phyloP scores from a whole-genome alignment of 2,888 invertebrate genomes.

The Agonopterix subpropinquella region DNA sequence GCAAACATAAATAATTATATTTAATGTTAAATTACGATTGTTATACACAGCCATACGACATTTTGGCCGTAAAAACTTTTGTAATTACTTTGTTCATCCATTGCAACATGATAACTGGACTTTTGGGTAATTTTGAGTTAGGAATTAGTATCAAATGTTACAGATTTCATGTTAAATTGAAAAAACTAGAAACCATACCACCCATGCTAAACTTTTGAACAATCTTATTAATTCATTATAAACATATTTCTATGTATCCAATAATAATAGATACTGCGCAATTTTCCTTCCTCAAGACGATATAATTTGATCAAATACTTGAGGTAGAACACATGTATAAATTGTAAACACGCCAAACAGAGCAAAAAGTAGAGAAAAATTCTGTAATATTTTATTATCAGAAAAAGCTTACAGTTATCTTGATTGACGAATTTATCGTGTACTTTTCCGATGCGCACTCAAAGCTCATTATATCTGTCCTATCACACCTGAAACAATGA shows the following conservation, averaged over 20 bases:
- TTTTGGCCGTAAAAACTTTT: slow-evolving; percentile 33
- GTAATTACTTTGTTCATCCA: neutral
- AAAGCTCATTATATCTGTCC: slow-evolving; percentile 14
- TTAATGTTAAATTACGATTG: slow-evolving; percentile 20
- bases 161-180: neutral
- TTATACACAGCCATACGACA: slow-evolving; percentile 50
- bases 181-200: neutral
- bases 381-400: slow-evolving; percentile 14
- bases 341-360: slow-evolving; percentile 6
- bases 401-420: slow-evolving; percentile 15
- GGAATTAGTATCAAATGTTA: neutral
- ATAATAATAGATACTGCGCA: neutral
- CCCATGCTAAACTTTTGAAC: neutral
- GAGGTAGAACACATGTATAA: slow-evolving; percentile 11
- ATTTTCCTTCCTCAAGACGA: slow-evolving; percentile 5
- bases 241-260: no score
- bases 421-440: slow-evolving; percentile 14
- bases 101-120: neutral
- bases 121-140: neutral
- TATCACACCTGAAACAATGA: slow-evolving; percentile 24
- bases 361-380: slow-evolving; percentile 13
- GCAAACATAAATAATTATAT: slow-evolving; percentile 27
- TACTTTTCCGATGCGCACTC: slow-evolving; percentile 21
- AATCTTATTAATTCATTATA: neutral
- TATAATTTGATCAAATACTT: slow-evolving; percentile 15